Evolutionary conservation across 1,140 invertebrate genomes (phyloP).

Genomic region (Sitophilus oryzae): DNA sequence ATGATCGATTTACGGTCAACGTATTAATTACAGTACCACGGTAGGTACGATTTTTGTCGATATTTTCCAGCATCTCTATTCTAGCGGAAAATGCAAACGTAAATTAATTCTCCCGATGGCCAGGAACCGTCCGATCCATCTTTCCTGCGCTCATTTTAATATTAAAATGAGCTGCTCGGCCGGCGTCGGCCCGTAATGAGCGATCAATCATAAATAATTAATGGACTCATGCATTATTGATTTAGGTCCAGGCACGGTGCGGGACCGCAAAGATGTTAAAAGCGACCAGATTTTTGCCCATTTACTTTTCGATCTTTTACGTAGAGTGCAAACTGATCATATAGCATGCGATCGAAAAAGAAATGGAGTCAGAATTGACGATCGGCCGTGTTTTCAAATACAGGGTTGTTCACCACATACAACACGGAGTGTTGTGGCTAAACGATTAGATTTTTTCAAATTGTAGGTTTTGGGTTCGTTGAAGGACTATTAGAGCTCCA

Average conservation of each 20-base stretch:
- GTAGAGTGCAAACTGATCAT: too few species aligned
- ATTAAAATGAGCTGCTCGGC: slow-evolving; percentile 20
- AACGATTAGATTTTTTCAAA: too few species aligned
- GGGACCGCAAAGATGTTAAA: neutral
- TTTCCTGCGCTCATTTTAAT: slow-evolving; percentile 22
- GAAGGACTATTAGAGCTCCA: too few species aligned
- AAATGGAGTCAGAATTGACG: too few species aligned
- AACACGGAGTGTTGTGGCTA: too few species aligned
- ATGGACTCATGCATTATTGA: slow-evolving; percentile 27
- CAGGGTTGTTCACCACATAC: too few species aligned
- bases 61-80: neutral
- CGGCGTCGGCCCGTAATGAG: slow-evolving; percentile 23
- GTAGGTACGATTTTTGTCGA: neutral
- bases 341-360: too few species aligned
- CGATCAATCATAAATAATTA: slow-evolving; percentile 28
- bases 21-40: too few species aligned
- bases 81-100: neutral
- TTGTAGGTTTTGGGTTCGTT: too few species aligned
- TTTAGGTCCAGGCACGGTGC: slow-evolving; percentile 7
- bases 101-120: neutral
- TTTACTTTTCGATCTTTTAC: too few species aligned
- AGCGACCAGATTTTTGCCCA: neutral
- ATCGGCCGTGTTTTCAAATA: too few species aligned
- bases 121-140: slow-evolving; percentile 22
- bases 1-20: too few species aligned